Evolutionary conservation across 2,888 invertebrate genomes (phyloP).

Genomic region (Diplolepis rosae): DNA sequence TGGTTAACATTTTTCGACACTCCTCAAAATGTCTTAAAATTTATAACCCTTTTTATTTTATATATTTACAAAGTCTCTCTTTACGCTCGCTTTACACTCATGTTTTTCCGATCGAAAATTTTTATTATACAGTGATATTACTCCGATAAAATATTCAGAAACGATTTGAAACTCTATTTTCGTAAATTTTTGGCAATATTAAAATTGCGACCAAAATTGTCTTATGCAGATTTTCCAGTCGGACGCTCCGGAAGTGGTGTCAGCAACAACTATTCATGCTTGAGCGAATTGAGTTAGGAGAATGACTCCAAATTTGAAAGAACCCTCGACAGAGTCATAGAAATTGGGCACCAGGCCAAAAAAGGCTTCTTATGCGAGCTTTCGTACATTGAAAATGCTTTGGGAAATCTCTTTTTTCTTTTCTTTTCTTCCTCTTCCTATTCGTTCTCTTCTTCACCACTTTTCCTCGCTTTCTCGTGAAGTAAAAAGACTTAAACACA

Average conservation of each 20-base stretch:
- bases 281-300: conserved; percentile 2
- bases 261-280: conserved; percentile 18
- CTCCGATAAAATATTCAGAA: neutral
- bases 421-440: neutral
- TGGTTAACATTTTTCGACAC: no score
- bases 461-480: neutral
- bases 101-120: no score
- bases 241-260: conserved; percentile 10
- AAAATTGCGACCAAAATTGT: neutral
- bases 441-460: neutral
- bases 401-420: neutral
- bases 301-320: conserved; percentile 11
- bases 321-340: conserved; percentile 9
- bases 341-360: conserved; percentile 13
- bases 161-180: neutral
- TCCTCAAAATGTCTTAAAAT: no score
- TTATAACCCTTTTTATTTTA: no score
- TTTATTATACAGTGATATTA: neutral
- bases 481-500: neutral
- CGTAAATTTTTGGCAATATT: neutral
- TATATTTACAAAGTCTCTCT: no score
- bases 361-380: neutral
- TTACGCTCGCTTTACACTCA: no score
- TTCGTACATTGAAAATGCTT: neutral
- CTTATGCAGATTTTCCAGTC: conserved; percentile 9